These are phyloP conservation scores for Xenopus laevis DNA, from an alignment of 2,113 vertebrate genomes.

Conservation along the genomic window DNA sequence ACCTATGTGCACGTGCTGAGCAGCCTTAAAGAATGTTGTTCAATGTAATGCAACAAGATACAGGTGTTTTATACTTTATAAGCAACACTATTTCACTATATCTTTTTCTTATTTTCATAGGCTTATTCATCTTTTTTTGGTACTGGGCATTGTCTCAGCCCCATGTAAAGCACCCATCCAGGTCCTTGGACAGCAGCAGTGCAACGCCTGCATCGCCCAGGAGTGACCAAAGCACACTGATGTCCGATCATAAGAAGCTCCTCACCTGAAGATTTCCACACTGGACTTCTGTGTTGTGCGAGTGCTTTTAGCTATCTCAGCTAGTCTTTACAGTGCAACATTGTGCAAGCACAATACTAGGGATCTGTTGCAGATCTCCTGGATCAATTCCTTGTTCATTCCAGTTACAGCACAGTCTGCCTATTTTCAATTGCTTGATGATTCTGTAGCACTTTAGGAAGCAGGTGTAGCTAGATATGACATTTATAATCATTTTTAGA, in stretches of 20 bases:
- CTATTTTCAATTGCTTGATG: not conserved
- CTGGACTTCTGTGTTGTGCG: not conserved
- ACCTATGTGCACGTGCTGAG: too few species aligned
- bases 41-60: too few species aligned
- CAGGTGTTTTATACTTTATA: too few species aligned
- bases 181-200: constrained; percentile 58
- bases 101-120: constrained; percentile 39
- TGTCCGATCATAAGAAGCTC: constrained; percentile 22
- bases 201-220: constrained; percentile 52
- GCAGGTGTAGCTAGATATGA: not conserved
- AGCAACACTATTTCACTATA: not conserved
- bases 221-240: constrained; percentile 31
- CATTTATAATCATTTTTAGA: too few species aligned
- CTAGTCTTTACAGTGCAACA: not conserved
- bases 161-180: constrained; percentile 51
- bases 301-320: not conserved
- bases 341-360: not conserved
- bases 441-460: not conserved
- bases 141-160: constrained; percentile 65
- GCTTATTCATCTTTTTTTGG: constrained; percentile 73
- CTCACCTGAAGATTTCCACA: not conserved
- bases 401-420: not conserved
- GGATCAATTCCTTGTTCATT: not conserved
- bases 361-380: not conserved
- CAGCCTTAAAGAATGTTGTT: too few species aligned